These are phyloP conservation scores for Allobates femoralis DNA, from an alignment of 2,797 vertebrate species.

Conservation along the genomic window DNA sequence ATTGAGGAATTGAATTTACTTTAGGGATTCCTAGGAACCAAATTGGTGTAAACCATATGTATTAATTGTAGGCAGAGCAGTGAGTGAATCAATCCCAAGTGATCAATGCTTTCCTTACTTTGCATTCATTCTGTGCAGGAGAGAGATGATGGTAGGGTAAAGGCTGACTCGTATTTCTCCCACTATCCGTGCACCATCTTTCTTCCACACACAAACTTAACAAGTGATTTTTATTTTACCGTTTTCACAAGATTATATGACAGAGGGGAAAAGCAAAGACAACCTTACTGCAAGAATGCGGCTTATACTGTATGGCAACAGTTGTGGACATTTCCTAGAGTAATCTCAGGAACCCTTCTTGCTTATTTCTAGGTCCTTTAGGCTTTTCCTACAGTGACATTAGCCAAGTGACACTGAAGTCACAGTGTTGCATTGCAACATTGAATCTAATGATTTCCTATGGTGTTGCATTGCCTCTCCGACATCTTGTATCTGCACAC, in stretches of 20 bases:
- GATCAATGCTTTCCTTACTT: not conserved
- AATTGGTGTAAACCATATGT: slow-evolving; percentile 17
- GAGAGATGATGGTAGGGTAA: not conserved
- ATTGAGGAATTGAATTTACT: not conserved
- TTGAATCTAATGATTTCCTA: no score
- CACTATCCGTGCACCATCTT: not conserved
- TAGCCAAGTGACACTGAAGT: no score
- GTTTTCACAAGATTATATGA: slow-evolving; percentile 5
- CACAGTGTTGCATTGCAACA: no score
- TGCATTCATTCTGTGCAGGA: not conserved
- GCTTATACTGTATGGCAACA: not conserved
- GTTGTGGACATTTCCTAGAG: not conserved
- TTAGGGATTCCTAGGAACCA: not conserved
- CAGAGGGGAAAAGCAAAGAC: not conserved
- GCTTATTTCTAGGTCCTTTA: not conserved
- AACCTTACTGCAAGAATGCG: not conserved
- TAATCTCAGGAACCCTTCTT: not conserved
- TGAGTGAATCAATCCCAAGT: not conserved
- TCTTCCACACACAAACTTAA: not conserved
- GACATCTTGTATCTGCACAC: no score
- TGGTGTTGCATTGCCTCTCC: no score
- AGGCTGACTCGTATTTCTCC: slow-evolving; percentile 2
- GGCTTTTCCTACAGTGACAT: no score
- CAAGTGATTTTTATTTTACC: slow-evolving; percentile 9
- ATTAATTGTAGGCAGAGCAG: not conserved